Conservation (phyloP, 1,140 invertebrate species). For the Myzus persicae region DNA sequence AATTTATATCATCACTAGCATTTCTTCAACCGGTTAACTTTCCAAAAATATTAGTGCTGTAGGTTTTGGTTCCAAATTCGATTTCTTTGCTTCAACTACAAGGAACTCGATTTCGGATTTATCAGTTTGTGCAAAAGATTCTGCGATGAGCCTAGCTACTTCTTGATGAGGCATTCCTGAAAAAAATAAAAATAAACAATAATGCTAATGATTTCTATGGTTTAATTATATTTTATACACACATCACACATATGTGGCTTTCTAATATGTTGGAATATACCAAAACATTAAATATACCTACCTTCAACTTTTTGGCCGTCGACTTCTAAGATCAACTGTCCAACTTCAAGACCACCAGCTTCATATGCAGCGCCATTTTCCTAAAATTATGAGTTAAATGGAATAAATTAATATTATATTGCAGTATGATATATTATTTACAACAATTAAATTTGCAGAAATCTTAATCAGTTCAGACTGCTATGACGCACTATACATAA, state of each 20-base stretch:
- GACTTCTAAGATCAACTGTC: constrained; percentile 91
- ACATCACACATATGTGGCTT: neutral
- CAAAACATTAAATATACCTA: constrained; percentile 61
- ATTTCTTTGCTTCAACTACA: constrained; percentile 88
- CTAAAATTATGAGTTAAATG: constrained; percentile 66
- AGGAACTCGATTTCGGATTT: constrained; percentile 88
- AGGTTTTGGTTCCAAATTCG: constrained; percentile 86
- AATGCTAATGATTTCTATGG: neutral
- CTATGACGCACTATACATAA: no score
- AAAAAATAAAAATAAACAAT: neutral
- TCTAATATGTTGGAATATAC: neutral
- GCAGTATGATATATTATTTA: neutral
- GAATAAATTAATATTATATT: neutral
- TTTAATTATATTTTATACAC: neutral
- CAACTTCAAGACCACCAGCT: constrained; percentile 89
- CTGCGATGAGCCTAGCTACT: constrained; percentile 86
- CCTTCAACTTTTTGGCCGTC: constrained; percentile 89
- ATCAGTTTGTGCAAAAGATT: constrained; percentile 86
- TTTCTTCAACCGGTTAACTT: constrained; percentile 73
- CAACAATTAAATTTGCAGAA: neutral
- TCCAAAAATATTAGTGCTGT: constrained; percentile 86
- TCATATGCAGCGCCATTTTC: constrained; percentile 93
- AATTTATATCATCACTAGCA: neutral
- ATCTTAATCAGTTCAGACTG: neutral
- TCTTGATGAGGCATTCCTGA: constrained; percentile 76